phyloP scores from a whole-genome alignment of 2,888 invertebrate species.

The Yponomeuta sedellus region DNA sequence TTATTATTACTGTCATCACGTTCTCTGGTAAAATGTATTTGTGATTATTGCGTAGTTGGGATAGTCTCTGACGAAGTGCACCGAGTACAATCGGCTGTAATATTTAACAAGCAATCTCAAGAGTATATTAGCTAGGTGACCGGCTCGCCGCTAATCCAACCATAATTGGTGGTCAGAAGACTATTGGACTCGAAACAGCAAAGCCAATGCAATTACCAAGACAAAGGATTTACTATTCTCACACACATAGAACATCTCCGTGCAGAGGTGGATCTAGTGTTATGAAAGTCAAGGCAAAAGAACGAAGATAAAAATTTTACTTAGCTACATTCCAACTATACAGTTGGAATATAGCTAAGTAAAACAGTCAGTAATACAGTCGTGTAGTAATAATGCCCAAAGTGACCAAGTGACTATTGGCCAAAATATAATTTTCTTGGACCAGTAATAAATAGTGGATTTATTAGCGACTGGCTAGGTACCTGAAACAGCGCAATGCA shows the following conservation, averaged over 20 bases:
- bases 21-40: not conserved
- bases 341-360: too few species aligned
- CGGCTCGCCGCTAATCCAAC: slow-evolving; percentile 52
- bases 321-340: too few species aligned
- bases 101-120: slow-evolving; percentile 52
- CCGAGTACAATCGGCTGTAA: slow-evolving; percentile 26
- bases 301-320: too few species aligned
- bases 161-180: slow-evolving; percentile 70
- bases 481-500: too few species aligned
- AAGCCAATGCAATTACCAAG: slow-evolving; percentile 61
- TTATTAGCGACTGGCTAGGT: too few species aligned
- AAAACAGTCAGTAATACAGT: too few species aligned
- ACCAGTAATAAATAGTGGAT: too few species aligned
- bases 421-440: too few species aligned
- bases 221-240: slow-evolving; percentile 42
- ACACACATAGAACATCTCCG: slow-evolving; percentile 5
- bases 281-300: too few species aligned
- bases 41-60: not conserved
- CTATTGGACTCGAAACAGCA: slow-evolving; percentile 68
- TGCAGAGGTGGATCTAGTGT: not conserved
- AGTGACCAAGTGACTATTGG: too few species aligned
- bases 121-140: slow-evolving; percentile 10
- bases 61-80: not conserved
- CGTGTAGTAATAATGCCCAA: too few species aligned
- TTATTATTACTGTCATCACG: slow-evolving; percentile 5